Conservation (phyloP, 2,888 invertebrate genomes). For the Tholera decimalis region DNA sequence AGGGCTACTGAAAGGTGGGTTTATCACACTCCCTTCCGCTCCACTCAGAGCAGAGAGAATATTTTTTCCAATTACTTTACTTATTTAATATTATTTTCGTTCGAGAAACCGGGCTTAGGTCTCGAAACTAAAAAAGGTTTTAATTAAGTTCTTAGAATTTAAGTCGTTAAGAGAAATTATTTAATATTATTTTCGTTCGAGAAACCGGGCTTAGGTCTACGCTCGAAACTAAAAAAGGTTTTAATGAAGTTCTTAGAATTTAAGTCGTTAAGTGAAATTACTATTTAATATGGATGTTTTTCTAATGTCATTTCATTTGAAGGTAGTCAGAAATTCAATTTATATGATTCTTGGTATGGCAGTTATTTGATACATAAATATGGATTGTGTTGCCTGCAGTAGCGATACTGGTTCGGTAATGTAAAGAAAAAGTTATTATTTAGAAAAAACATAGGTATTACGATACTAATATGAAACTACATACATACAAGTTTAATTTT, state of each 20-base stretch:
- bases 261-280: slow-evolving; percentile 40
- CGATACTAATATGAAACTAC: not conserved
- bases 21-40: too few relatives aligned
- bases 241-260: slow-evolving; percentile 43
- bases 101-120: not conserved
- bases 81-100: not conserved
- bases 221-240: slow-evolving; percentile 9
- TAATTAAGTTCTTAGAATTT: slow-evolving; percentile 43
- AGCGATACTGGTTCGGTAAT: slow-evolving; percentile 1
- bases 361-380: slow-evolving; percentile 50
- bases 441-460: not conserved
- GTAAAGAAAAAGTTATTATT: slow-evolving; percentile 2
- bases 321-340: slow-evolving; percentile 38
- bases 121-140: slow-evolving; percentile 8
- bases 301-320: slow-evolving; percentile 27
- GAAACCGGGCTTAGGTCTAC: not conserved
- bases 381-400: slow-evolving; percentile 17
- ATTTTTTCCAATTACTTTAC: too few relatives aligned
- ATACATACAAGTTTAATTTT: too few relatives aligned
- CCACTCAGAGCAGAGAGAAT: too few relatives aligned
- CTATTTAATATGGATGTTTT: slow-evolving; percentile 54
- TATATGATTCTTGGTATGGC: slow-evolving; percentile 42
- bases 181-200: not conserved
- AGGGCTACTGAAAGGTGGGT: too few relatives aligned
- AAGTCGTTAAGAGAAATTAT: slow-evolving; percentile 38